These are phyloP conservation scores for Gallinago solitaria DNA, from an alignment of 2,797 vertebrate species.

Conservation along the genomic window DNA sequence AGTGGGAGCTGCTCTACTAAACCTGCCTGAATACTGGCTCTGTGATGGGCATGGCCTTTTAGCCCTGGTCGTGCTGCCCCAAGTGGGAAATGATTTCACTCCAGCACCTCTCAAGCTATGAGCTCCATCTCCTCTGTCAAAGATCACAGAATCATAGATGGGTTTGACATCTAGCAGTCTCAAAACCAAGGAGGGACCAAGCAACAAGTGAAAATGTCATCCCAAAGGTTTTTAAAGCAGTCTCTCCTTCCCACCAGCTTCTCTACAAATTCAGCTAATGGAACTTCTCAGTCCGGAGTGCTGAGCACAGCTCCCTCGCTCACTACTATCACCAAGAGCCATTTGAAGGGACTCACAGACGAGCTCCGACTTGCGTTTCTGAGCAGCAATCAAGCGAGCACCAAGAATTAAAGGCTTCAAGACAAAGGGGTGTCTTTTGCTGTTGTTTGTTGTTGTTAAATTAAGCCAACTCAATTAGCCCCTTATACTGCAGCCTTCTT, in stretches of 20 bases:
- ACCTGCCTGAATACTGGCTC: neutral
- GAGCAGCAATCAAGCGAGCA: neutral
- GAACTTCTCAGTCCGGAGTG: fast-evolving
- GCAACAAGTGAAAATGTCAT: neutral
- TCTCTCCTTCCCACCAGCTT: neutral
- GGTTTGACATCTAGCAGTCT: neutral
- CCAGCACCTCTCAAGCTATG: neutral
- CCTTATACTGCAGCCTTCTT: neutral
- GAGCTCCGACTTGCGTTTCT: neutral
- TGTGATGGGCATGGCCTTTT: fast-evolving
- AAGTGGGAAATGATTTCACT: neutral
- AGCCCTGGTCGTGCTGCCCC: fast-evolving
- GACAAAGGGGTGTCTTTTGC: neutral
- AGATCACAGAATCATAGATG: neutral
- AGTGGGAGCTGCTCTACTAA: neutral
- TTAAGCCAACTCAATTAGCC: conserved; percentile 52
- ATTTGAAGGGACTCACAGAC: neutral
- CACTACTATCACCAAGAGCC: neutral
- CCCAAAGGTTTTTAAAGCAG: neutral
- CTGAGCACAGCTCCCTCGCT: neutral
- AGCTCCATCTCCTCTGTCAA: neutral
- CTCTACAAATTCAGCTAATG: neutral
- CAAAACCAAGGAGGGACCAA: neutral
- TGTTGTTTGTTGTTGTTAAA: conserved; percentile 20
- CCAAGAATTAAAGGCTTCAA: neutral